Conservation (phyloP, 2,113 vertebrate genomes). For the Callopanchax toddi region DNA sequence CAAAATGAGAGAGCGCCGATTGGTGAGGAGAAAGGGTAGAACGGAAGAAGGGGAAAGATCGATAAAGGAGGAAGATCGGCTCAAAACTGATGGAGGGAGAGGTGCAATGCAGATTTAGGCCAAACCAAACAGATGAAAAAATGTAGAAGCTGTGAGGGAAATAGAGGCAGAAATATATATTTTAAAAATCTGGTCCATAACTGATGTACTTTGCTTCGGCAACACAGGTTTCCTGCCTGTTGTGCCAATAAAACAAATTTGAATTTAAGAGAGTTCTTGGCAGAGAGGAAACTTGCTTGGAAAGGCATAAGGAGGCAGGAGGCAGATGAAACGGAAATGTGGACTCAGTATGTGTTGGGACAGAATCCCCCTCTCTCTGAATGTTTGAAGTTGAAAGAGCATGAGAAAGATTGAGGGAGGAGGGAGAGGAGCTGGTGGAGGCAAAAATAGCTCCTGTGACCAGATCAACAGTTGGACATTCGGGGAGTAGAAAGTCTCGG, state of each 20-base stretch:
- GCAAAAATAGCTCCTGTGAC: slow-evolving; percentile 53
- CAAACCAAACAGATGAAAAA: slow-evolving; percentile 23
- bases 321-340: slow-evolving; percentile 47
- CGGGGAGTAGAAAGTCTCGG: slow-evolving; percentile 43
- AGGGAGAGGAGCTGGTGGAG: slow-evolving; percentile 30
- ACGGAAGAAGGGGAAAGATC: background rate
- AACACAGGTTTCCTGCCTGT: slow-evolving; percentile 29
- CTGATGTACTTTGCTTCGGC: slow-evolving; percentile 33
- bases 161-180: slow-evolving; percentile 27
- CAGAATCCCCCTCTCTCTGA: slow-evolving; percentile 33
- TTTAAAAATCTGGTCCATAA: slow-evolving; percentile 29
- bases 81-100: slow-evolving; percentile 3
- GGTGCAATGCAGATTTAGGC: slow-evolving; percentile 23
- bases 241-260: slow-evolving; percentile 51
- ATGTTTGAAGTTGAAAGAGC: slow-evolving; percentile 64
- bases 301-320: slow-evolving; percentile 34
- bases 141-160: slow-evolving; percentile 12
- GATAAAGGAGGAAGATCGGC: slow-evolving; percentile 5
- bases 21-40: background rate
- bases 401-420: slow-evolving; percentile 52
- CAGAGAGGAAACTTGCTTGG: slow-evolving; percentile 33
- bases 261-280: slow-evolving; percentile 47
- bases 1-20: slow-evolving; percentile 13
- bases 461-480: slow-evolving; percentile 58
- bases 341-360: slow-evolving; percentile 27